phyloP scores from a whole-genome alignment of 2,888 invertebrate genomes.

The Thymelicus lineola region DNA sequence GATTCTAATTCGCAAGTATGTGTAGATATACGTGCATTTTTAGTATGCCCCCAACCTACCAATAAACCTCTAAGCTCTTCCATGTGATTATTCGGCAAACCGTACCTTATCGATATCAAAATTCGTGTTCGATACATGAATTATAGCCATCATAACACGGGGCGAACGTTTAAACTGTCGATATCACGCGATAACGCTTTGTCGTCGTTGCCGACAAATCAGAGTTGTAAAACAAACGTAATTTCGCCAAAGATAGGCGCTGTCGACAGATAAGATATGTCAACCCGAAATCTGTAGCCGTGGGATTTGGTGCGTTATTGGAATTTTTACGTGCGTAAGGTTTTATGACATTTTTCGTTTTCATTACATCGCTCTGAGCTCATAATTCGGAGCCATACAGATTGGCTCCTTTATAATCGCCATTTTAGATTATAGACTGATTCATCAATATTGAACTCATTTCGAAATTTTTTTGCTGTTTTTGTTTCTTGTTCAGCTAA shows the following conservation, averaged over 20 bases:
- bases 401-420: neutral
- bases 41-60: no score
- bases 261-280: constrained; percentile 77
- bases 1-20: no score
- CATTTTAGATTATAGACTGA: neutral
- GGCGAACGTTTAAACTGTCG: constrained; percentile 71
- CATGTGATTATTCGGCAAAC: constrained; percentile 52
- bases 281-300: constrained; percentile 80
- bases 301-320: constrained; percentile 79
- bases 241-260: constrained; percentile 75
- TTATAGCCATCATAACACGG: constrained; percentile 81
- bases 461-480: no score
- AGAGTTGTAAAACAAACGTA: constrained; percentile 83
- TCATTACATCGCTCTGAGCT: constrained; percentile 18
- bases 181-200: constrained; percentile 68
- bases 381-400: constrained; percentile 13
- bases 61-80: neutral
- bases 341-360: constrained; percentile 43
- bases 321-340: constrained; percentile 51
- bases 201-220: constrained; percentile 80
- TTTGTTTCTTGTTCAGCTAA: no score
- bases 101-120: constrained; percentile 74
- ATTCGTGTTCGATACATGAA: constrained; percentile 83
- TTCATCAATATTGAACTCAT: no score
- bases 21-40: no score